phyloP scores from a whole-genome alignment of 2,888 invertebrate genomes.

The Ecdyonurus torrentis region DNA sequence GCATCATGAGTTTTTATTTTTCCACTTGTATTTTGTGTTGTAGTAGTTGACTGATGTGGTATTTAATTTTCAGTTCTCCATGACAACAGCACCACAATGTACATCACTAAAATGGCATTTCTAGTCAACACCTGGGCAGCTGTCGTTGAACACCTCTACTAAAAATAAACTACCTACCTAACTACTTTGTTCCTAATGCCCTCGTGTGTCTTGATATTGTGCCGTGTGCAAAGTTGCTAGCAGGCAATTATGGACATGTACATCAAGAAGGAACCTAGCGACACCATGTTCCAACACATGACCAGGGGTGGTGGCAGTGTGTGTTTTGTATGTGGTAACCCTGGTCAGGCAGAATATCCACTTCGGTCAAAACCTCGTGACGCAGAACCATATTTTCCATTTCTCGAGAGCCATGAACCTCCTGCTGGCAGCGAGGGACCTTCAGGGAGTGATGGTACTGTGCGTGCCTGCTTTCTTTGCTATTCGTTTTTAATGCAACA shows the following conservation, averaged over 20 bases:
- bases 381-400: slow-evolving; percentile 77
- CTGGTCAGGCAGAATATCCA: slow-evolving; percentile 42
- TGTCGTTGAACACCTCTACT: too few relatives aligned
- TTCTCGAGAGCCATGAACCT: slow-evolving; percentile 75
- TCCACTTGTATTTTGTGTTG: too few relatives aligned
- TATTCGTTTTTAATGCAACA: slow-evolving; percentile 73
- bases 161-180: too few relatives aligned
- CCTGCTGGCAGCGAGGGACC: slow-evolving; percentile 43
- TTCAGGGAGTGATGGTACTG: slow-evolving; percentile 24
- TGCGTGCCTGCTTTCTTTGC: slow-evolving; percentile 71
- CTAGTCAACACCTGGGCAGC: background rate
- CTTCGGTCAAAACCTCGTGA: slow-evolving; percentile 46
- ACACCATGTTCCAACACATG: slow-evolving; percentile 13
- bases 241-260: slow-evolving; percentile 11
- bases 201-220: slow-evolving; percentile 1
- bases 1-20: too few relatives aligned
- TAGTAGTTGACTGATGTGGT: too few relatives aligned
- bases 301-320: slow-evolving; percentile 15
- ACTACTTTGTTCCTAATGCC: background rate
- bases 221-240: background rate
- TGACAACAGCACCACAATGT: background rate
- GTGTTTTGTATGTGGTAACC: slow-evolving; percentile 58
- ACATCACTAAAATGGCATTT: background rate
- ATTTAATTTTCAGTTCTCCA: background rate
- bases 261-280: slow-evolving; percentile 15